Evolutionary conservation across 2,888 invertebrate genomes (phyloP), one percentile per base, ranked within the genome.

Genomic region (Aquatica leii): DNA sequence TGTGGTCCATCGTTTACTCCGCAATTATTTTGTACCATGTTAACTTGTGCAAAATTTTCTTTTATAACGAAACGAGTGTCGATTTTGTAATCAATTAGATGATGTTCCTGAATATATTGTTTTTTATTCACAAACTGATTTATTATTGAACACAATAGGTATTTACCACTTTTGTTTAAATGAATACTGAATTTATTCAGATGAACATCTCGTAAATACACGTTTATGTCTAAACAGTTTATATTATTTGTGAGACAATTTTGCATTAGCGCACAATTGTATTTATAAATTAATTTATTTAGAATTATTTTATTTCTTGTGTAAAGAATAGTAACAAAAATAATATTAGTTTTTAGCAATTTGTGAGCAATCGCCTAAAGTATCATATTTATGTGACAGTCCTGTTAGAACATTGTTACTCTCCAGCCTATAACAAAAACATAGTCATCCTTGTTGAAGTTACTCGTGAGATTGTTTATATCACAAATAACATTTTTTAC

Each of bases 401-500:
- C 12, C 12, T 41, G 24, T 41, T 14, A 41, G 41, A 14, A 41
- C 41, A 15, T 41, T 14, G 15, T 41, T 12, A 41, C 2, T 41
- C n/a, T 41, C 41, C 41, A 41, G 41, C n/a, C 41, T 15, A 8
- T 41, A 41, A 14, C 14, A n/a, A 8, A 41, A 15, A 41, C n/a
- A 11, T 14, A 8, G 14, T 12, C 14, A 5, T 14, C 41, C 15
- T 41, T 41, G 15, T 2, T 41, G 15, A 14, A 15, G n/a, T 41
- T 41, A 14, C 12, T 41, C 8, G 24, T 41, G 14, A 41, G 41
- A 41, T 24, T 24, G 24, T 24, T 24, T 24, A 24, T 14, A 41
- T 41, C 41, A 41, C 41, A 41, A 41, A 41, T 41, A 41, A 41
- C 41, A 41, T 41, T 41, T 41, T 41, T 14, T 37, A 37, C 11